Evolutionary conservation across 2,888 invertebrate genomes (phyloP).

Genomic region (Dryococelus australis): DNA sequence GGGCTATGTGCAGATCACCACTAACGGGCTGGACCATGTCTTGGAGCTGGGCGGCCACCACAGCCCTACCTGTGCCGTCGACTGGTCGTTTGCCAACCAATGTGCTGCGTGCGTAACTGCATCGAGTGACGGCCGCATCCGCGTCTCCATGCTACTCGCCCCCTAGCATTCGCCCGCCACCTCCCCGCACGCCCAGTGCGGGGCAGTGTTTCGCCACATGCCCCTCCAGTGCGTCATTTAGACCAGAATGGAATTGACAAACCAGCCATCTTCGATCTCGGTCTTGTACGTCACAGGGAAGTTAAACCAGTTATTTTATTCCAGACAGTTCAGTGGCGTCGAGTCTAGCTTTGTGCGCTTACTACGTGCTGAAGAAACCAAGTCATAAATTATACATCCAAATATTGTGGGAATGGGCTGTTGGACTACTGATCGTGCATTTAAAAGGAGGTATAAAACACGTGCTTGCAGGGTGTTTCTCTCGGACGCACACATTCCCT

Average conservation of each 20-base stretch:
- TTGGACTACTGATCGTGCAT: no score
- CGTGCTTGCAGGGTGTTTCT: no score
- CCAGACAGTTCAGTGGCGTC: no score
- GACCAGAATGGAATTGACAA: neutral
- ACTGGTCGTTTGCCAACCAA: constrained; percentile 67
- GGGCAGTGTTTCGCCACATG: neutral
- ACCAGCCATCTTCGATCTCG: neutral
- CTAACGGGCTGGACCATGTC: constrained; percentile 55
- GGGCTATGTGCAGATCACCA: constrained; percentile 56
- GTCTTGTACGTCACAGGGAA: no score
- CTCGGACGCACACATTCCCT: no score
- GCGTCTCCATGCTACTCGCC: constrained; percentile 64
- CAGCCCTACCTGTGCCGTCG: constrained; percentile 63
- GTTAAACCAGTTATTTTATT: no score
- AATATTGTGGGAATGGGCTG: no score
- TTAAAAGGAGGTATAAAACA: no score
- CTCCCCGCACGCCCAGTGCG: neutral
- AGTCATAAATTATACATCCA: no score
- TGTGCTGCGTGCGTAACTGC: constrained; percentile 67
- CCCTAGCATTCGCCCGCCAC: constrained; percentile 51
- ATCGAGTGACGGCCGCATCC: constrained; percentile 65
- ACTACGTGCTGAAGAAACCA: no score
- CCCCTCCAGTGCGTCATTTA: neutral
- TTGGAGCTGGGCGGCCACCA: constrained; percentile 64
- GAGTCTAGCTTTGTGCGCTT: no score